Conservation (phyloP, 1,140 invertebrate genomes). For the Rhagoletis pomonella region DNA sequence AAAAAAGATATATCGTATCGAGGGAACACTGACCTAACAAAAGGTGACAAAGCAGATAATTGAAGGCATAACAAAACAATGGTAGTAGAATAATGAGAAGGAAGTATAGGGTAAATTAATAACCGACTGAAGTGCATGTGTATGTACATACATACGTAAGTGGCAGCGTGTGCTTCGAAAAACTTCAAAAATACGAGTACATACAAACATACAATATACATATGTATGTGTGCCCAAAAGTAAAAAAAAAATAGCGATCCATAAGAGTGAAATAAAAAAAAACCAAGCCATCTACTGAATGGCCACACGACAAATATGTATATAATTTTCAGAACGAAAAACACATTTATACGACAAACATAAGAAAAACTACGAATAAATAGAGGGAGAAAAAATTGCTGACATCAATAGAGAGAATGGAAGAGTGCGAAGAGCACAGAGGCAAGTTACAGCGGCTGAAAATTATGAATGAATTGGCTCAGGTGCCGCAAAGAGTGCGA, state of each 20-base stretch:
- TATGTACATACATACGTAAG: neutral
- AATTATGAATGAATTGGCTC: neutral
- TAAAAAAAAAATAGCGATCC: too few relatives aligned
- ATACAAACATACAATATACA: neutral
- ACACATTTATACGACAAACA: neutral
- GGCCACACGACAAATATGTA: slow-evolving; percentile 28
- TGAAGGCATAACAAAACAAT: neutral
- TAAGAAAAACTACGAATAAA: neutral
- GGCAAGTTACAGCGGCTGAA: neutral
- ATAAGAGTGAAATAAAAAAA: too few relatives aligned
- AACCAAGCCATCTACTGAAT: neutral
- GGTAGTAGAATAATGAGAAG: neutral
- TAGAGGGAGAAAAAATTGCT: neutral
- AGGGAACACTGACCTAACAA: slow-evolving; percentile 55
- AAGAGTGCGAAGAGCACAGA: neutral
- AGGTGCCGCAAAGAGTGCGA: neutral
- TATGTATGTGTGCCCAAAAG: too few relatives aligned
- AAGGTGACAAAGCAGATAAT: slow-evolving; percentile 54
- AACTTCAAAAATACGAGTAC: neutral
- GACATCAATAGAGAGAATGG: neutral
- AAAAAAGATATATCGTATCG: neutral
- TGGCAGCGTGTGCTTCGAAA: neutral
- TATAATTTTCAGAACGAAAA: neutral
- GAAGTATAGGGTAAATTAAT: neutral
- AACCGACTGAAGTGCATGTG: neutral